Evolutionary conservation across 2,113 vertebrate genomes (phyloP), one percentile per base, ranked within the genome.

Genomic region (Perca flavescens): DNA sequence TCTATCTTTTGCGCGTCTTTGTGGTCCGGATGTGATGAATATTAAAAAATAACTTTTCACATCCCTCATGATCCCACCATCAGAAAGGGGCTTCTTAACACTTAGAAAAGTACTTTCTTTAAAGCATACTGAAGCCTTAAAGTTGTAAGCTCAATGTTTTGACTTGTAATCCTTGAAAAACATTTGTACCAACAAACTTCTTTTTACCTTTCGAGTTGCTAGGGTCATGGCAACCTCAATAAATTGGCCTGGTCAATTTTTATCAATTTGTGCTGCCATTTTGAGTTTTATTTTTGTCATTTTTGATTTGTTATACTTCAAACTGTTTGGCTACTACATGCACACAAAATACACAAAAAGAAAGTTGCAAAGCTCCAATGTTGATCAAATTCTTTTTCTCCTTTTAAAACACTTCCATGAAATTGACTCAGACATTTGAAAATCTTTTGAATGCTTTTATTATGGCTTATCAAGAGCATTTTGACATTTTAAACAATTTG

Each of bases 361-460:
- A 36, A 12, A 9, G 19, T 61, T 34, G 31, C 4, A 69, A 36
- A n/a, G 67, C 34, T 57, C 52, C 5, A 31, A 31, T 31, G 22
- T 17, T 43, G 15, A 12, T 67, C 34, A 34, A 34, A 34, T 34
- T 34, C 1, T 34, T 34, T 34, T 34, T 43, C 61, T 43, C 11
- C 21, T 63, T 43, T 47, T 66, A 22, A 43, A 65, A 43, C 19
- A 54, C 16, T 36, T 31, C 31, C 4, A 15, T 50, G 9, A n/a
- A 54, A 13, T 47, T 43, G 34, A 69, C 49, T 66, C 49, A 76
- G 49, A 71, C 43, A 56, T 60, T 7, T 54, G 66, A 54, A 21
- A 43, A 74, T 67, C n/a, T 67, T 61, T 65, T 14, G 25, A 52
- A 73, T 57, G 25, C 11, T 70, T 57, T 67, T 60, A 49, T 52